Base-by-base conservation (phyloP, 2,113 vertebrate genomes). In the Misgurnus anguillicaudatus region DNA sequence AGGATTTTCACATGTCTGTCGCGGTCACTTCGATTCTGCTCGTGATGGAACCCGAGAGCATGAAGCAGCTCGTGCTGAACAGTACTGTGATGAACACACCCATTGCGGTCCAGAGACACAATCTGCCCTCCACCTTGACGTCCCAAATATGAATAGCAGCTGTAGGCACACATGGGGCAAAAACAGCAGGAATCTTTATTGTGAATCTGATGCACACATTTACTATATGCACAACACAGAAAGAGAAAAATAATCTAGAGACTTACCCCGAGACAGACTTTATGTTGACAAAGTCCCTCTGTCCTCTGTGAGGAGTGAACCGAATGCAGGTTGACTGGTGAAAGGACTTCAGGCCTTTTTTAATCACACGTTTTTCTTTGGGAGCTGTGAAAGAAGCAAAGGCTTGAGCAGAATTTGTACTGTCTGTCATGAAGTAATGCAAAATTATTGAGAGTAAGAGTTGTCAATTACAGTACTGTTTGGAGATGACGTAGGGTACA, bases 231-330 rank as follows among this genome's bases (percentile, higher is more conserved):
- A 57, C 53, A 57, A 6, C 19, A 57, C 6, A 45, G 6, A 45
- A 45, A 45, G 6, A 3, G 6, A 57, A n/a, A n/a, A n/a, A 6
- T 1, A 57, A 57, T 5, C 17, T 8, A 16, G 13, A 8, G 5
- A 19, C 39, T 53, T 84, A 93, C 92, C 92, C 92, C 5, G 5
- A 9, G 0, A 0, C 21, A 21, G 90, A 92, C 82, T 81, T 11
- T 61, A 94, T 92, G 68, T 83, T 0, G 36, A 94, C 17, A 84
- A 83, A 94, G 86, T 92, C 85, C 4, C 45, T 58, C 62, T 91
- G 66, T 0, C 47, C 0, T 0, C 17, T 41, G 0, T 0, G 11
- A 4, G 53, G 87, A 0, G 0, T 65, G 67, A 94, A 94, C 39
- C 85, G 89, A 62, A 93, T 75, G 78, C 93, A 94, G 63, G 91